A percentile compares a stretch with the other conserved stretches of the same genome.
Conservation (phyloP, 2,888 invertebrate species). For the Cheilosia soror region DNA sequence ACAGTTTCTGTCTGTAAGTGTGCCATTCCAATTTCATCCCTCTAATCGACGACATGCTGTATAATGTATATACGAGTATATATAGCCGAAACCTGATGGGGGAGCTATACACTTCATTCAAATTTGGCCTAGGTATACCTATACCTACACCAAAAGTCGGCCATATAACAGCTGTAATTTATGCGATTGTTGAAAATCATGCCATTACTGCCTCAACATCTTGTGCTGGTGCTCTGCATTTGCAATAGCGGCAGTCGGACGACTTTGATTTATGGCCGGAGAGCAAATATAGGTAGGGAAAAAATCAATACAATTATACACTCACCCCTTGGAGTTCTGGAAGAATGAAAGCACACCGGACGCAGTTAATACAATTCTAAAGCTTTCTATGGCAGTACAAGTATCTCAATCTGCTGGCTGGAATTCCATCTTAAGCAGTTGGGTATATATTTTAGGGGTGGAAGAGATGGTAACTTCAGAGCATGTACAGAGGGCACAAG, state of each 20-base stretch:
- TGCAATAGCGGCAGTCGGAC: conserved; percentile 58
- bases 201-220: conserved; percentile 73
- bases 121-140: conserved; percentile 65
- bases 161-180: conserved; percentile 67
- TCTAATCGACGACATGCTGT: background rate
- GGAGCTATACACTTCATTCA: conserved; percentile 43
- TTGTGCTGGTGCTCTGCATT: conserved; percentile 60
- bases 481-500: conserved; percentile 4
- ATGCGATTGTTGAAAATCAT: conserved; percentile 63
- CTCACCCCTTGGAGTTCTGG: conserved; percentile 2
- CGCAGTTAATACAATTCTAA: conserved; percentile 33
- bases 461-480: background rate
- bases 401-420: conserved; percentile 5
- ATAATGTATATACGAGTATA: background rate
- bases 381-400: conserved; percentile 11
- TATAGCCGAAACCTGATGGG: conserved; percentile 2
- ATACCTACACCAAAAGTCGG: conserved; percentile 30
- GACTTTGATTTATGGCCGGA: conserved; percentile 63
- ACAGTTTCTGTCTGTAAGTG: conserved; percentile 14
- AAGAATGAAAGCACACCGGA: conserved; percentile 13
- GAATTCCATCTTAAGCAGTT: conserved; percentile 7
- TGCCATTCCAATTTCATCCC: conserved; percentile 34
- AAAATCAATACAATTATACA: conserved; percentile 65
- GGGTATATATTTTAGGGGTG: background rate
- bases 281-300: conserved; percentile 55